Evolutionary conservation across 2,888 invertebrate genomes (phyloP), one percentile per base, ranked within the genome.

Genomic region (Apocheima hispidaria): DNA sequence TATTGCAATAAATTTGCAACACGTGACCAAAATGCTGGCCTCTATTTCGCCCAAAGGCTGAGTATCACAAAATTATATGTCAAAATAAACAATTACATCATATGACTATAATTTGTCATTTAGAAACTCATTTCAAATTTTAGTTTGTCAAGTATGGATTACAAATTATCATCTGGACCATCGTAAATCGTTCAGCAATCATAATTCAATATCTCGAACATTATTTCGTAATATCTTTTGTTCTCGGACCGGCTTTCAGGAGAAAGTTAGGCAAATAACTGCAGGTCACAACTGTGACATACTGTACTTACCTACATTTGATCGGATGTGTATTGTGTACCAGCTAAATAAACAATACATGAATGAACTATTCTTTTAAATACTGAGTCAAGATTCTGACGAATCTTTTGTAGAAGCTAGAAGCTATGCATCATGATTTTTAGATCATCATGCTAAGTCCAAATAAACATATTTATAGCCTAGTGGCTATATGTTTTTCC

Each of bases 311-410:
- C 60, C 60, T 60, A 56, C 46, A 55, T 55, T 33, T 69, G 50
- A 50, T 60, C 63, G 79, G 76, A 65, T 21, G 67, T 62, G 26
- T 44, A 26, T 7, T 21, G 67, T 62, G 26, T 44, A 26, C 14
- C 43, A 44, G 10, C 43, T 44, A 72, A 65, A 72, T 44, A 68
- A 71, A 73, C 75, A 73, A 68, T 72, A 76, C 74, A 75, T 69
- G 66, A 72, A 75, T 70, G 69, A 67, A 75, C 70, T 63, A 69
- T 73, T 71, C 33, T 16, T 44, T 46, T 38, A 23, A 43, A 57
- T 20, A 63, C 16, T 62, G 58, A 69, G 62, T 69, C 66, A 65
- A 35, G n/a, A 7, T 43, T 2, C 12, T 36, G 46, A 46, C 38
- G 23, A 38, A 38, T 38, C 10, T 41, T 26, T 21, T 48, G 53